Conservation (phyloP, 2,113 vertebrate genomes). For the Anthoscopus minutus region DNA sequence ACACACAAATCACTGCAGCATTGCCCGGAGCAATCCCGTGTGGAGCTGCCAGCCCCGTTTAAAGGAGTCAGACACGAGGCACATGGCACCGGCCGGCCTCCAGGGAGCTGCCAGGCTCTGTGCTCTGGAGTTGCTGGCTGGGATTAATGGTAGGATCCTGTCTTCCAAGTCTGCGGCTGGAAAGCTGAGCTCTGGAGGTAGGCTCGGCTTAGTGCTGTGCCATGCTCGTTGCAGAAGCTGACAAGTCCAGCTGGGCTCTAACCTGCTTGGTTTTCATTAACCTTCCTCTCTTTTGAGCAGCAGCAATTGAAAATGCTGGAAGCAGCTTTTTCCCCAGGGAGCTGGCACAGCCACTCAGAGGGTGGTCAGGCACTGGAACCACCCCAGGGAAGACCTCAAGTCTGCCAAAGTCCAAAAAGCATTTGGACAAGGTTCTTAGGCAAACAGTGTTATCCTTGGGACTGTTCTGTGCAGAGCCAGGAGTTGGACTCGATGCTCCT, state of each 20-base stretch:
- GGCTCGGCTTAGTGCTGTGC: fast-evolving
- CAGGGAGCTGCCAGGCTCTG: not conserved
- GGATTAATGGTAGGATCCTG: not conserved
- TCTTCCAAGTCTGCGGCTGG: not conserved
- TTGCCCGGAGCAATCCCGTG: not conserved
- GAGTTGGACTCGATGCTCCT: not conserved
- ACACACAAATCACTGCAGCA: fast-evolving
- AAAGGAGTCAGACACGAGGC: not conserved
- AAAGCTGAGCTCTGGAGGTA: not conserved
- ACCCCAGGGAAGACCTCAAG: not conserved
- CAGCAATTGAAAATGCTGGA: not conserved
- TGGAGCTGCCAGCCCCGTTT: not conserved
- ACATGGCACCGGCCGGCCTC: not conserved
- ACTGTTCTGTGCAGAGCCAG: not conserved
- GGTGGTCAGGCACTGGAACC: not conserved
- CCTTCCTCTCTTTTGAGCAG: not conserved
- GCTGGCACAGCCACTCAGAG: not conserved
- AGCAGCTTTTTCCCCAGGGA: not conserved
- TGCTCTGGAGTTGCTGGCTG: not conserved
- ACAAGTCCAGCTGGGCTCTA: not conserved
- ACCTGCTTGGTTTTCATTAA: not conserved
- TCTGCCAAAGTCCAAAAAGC: not conserved
- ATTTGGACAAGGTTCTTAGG: not conserved
- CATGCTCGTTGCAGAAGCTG: not conserved
- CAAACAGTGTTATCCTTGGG: not conserved